phyloP scores from a whole-genome alignment of 2,888 invertebrate species.

The Synanthedon myopaeformis region DNA sequence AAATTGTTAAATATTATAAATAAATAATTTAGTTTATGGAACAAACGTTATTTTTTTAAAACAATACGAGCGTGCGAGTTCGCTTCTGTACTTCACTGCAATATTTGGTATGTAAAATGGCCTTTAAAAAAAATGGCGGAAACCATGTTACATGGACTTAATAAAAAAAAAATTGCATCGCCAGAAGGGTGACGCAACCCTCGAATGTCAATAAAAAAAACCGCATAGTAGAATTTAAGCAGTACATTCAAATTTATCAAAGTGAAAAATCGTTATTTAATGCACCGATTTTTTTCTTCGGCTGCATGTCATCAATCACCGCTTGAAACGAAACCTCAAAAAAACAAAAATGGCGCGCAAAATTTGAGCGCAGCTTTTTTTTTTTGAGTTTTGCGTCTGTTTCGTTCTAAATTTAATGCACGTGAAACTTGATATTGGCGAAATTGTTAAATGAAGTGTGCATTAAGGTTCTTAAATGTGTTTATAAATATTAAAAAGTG shows the following conservation, averaged over 20 bases:
- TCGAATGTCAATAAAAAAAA: too few species aligned
- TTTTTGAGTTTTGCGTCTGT: slow-evolving; percentile 26
- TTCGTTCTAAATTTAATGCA: slow-evolving; percentile 13
- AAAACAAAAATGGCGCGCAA: slow-evolving; percentile 32
- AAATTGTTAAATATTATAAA: too few species aligned
- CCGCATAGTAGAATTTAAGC: slow-evolving; percentile 1
- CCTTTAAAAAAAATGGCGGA: too few species aligned
- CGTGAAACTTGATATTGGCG: slow-evolving; percentile 19
- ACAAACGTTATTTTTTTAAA: too few species aligned
- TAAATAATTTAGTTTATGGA: too few species aligned
- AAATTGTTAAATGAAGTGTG: slow-evolving; percentile 27
- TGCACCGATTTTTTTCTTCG: slow-evolving; percentile 34
- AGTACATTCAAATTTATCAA: slow-evolving; percentile 31
- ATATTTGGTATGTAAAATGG: too few species aligned
- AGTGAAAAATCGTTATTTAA: slow-evolving; percentile 54
- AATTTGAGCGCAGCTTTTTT: slow-evolving; percentile 13
- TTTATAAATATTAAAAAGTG: slow-evolving; percentile 6
- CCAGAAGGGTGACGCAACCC: too few species aligned
- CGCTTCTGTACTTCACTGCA: too few species aligned
- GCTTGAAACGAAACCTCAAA: slow-evolving; percentile 26
- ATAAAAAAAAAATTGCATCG: too few species aligned
- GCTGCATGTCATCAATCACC: slow-evolving; percentile 37
- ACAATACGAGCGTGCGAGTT: too few species aligned
- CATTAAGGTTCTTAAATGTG: slow-evolving; percentile 13
- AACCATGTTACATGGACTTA: too few species aligned